Conservation (phyloP, 2,888 invertebrate species). For the Endomychus coccineus region DNA sequence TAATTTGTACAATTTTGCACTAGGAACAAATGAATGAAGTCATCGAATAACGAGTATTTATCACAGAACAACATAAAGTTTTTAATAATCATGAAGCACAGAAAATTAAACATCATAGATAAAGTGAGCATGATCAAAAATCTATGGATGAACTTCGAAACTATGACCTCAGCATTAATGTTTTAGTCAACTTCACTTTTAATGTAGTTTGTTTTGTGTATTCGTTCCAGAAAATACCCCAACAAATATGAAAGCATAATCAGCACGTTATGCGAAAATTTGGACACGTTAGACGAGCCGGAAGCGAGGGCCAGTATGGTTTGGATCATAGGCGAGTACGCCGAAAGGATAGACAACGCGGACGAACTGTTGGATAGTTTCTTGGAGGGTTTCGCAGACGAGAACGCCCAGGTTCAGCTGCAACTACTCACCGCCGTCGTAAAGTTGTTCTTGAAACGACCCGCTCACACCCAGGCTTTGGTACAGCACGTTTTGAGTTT, state of each 20-base stretch:
- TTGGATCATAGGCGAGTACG: conserved; percentile 94
- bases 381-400: conserved; percentile 64
- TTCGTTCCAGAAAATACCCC: conserved; percentile 69
- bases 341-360: conserved; percentile 98
- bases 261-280: conserved; percentile 95
- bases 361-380: conserved; percentile 97
- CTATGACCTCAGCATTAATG: no score
- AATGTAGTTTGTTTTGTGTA: no score
- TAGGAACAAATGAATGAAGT: no score
- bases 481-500: conserved; percentile 92
- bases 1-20: no score
- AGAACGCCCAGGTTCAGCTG: conserved; percentile 57
- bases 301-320: conserved; percentile 99
- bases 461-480: conserved; percentile 95
- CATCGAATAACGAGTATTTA: no score
- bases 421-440: conserved; percentile 97
- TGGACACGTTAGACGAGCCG: conserved; percentile 97
- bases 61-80: no score
- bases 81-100: no score
- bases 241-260: conserved; percentile 99
- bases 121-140: no score
- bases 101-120: no score
- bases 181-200: no score
- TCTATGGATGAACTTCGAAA: no score
- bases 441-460: conserved; percentile 94